Conservation (phyloP, 2,113 vertebrate genomes). For the Oreotrochilus melanogaster region DNA sequence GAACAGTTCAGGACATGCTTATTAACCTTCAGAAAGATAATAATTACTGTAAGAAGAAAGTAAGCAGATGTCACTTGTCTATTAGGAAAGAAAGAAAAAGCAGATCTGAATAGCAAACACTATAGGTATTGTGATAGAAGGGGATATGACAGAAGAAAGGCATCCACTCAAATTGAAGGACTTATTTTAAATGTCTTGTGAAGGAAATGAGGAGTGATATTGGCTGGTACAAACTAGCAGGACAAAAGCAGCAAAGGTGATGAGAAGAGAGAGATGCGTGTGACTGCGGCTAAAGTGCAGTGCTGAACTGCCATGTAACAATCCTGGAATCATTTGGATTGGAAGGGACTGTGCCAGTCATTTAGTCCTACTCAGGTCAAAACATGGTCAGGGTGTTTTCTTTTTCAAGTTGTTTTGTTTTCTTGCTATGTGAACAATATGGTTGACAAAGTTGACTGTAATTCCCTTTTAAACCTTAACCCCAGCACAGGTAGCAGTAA, state of each 20-base stretch:
- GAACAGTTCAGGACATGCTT: not conserved
- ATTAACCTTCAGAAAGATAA: not conserved
- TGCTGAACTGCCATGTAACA: not conserved
- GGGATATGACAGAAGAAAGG: not conserved
- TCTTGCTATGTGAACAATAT: not conserved
- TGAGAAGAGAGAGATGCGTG: not conserved
- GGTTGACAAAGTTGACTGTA: not conserved
- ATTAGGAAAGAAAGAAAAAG: not conserved
- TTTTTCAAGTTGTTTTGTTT: not conserved
- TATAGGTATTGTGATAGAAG: not conserved
- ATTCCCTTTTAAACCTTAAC: not conserved
- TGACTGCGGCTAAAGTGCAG: not conserved
- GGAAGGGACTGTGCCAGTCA: not conserved
- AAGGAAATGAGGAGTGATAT: not conserved
- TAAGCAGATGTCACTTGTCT: not conserved
- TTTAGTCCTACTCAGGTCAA: not conserved
- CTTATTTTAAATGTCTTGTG: not conserved
- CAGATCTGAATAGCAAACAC: not conserved
- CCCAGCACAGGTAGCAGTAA: not conserved
- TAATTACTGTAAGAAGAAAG: not conserved
- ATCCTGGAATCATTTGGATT: not conserved
- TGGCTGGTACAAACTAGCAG: not conserved
- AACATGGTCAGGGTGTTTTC: not conserved
- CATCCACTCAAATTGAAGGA: not conserved
- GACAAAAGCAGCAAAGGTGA: not conserved